These are phyloP conservation scores for Atrichornis clamosus DNA, from an alignment of 2,113 vertebrate genomes.

Conservation along the genomic window DNA sequence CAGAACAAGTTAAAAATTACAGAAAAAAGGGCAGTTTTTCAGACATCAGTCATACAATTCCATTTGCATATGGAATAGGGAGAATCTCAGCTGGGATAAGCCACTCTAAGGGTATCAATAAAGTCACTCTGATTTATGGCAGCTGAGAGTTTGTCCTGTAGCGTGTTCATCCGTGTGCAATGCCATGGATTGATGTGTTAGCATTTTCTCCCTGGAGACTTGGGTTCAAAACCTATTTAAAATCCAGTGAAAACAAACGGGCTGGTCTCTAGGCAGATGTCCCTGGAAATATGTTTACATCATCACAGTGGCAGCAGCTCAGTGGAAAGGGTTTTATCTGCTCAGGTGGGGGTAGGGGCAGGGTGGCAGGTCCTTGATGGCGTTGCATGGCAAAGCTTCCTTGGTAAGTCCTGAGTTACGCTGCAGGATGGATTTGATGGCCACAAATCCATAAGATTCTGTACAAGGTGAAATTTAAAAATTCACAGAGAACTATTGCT, in stretches of 20 bases:
- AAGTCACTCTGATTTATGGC: background rate
- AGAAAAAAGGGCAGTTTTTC: background rate
- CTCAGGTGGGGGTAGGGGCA: background rate
- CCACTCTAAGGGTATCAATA: background rate
- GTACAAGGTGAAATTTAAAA: background rate
- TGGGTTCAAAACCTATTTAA: slow-evolving; percentile 45
- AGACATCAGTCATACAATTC: background rate
- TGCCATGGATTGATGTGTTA: background rate
- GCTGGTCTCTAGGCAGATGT: slow-evolving; percentile 30
- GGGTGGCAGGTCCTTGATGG: background rate
- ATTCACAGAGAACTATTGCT: background rate
- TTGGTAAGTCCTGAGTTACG: background rate
- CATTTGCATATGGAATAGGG: background rate
- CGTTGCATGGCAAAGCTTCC: background rate
- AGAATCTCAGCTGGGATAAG: slow-evolving; percentile 26
- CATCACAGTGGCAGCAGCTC: background rate
- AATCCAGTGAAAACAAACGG: slow-evolving; percentile 22
- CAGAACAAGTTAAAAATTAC: background rate
- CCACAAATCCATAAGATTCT: background rate
- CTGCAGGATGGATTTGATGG: background rate
- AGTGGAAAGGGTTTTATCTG: background rate
- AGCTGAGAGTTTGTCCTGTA: slow-evolving; percentile 20
- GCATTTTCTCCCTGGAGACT: slow-evolving; percentile 34
- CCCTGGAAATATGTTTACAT: slow-evolving; percentile 11
- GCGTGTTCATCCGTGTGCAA: background rate